These are phyloP conservation scores for Neodiprion pinetum DNA, from an alignment of 1,140 invertebrate genomes.

Conservation along the genomic window DNA sequence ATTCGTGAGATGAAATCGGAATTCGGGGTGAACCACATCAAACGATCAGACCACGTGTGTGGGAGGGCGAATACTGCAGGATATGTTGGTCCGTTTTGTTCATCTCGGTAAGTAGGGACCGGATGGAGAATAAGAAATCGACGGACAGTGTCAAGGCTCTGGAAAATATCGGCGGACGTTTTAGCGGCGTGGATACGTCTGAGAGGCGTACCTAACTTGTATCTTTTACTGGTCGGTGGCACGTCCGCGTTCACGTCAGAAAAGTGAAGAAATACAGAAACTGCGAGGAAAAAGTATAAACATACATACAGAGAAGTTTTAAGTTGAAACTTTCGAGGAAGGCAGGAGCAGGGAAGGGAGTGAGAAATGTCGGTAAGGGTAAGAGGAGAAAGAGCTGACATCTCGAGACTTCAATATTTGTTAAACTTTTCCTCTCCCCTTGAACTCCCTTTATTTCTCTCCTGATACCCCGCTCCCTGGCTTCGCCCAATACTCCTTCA, in stretches of 20 bases:
- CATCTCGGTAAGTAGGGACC: too few species aligned
- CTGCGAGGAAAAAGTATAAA: slow-evolving; percentile 41
- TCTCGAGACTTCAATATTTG: slow-evolving; percentile 49
- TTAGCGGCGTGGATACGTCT: too few species aligned
- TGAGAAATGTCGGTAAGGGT: slow-evolving; percentile 13
- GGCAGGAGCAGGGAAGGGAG: slow-evolving; percentile 26
- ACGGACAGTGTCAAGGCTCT: too few species aligned
- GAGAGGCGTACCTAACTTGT: too few species aligned
- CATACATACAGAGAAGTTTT: slow-evolving; percentile 52
- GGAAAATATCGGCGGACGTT: too few species aligned
- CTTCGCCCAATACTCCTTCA: background rate
- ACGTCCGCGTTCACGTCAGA: too few species aligned
- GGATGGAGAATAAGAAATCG: too few species aligned
- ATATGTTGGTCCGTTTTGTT: too few species aligned
- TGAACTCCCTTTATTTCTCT: slow-evolving; percentile 15
- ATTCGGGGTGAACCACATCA: background rate
- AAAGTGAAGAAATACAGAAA: slow-evolving; percentile 35
- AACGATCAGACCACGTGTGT: background rate
- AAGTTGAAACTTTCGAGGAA: slow-evolving; percentile 39
- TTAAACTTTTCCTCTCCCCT: slow-evolving; percentile 38
- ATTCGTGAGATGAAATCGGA: background rate
- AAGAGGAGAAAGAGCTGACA: slow-evolving; percentile 25
- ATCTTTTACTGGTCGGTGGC: too few species aligned
- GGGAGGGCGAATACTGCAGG: too few species aligned
- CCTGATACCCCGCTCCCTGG: background rate